Conservation (phyloP, 2,113 vertebrate genomes). For the Sander lucioperca region DNA sequence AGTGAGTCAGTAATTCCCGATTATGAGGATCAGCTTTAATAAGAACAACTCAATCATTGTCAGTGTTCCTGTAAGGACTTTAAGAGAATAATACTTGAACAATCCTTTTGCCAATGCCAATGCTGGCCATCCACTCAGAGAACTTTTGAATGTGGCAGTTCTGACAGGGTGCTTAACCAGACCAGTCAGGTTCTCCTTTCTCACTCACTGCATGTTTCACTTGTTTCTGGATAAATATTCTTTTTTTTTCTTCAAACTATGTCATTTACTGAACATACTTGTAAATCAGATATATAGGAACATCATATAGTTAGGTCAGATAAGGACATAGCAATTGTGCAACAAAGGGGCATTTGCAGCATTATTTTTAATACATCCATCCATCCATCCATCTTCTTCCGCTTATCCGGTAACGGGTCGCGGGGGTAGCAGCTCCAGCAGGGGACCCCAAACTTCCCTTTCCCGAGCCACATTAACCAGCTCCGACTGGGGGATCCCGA, state of each 20-base stretch:
- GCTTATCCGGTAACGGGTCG: too few relatives aligned
- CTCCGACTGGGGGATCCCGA: too few relatives aligned
- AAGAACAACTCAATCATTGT: slow-evolving; percentile 41
- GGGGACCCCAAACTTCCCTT: too few relatives aligned
- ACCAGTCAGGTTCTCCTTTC: not conserved
- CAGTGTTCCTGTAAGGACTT: slow-evolving; percentile 41
- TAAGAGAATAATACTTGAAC: slow-evolving; percentile 26
- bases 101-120: slow-evolving; percentile 18
- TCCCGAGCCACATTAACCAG: too few relatives aligned
- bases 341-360: not conserved
- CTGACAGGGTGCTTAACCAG: not conserved
- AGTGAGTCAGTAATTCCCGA: slow-evolving; percentile 25
- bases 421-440: too few relatives aligned
- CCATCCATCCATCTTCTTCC: too few relatives aligned
- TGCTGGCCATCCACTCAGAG: not conserved
- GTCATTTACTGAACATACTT: not conserved
- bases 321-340: not conserved
- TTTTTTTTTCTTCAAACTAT: not conserved
- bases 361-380: not conserved
- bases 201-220: not conserved
- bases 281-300: not conserved
- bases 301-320: not conserved
- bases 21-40: slow-evolving; percentile 31
- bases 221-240: not conserved
- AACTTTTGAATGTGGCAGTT: not conserved